Evolutionary conservation across 2,888 invertebrate species (phyloP).

Genomic region (Andrena marginata): DNA sequence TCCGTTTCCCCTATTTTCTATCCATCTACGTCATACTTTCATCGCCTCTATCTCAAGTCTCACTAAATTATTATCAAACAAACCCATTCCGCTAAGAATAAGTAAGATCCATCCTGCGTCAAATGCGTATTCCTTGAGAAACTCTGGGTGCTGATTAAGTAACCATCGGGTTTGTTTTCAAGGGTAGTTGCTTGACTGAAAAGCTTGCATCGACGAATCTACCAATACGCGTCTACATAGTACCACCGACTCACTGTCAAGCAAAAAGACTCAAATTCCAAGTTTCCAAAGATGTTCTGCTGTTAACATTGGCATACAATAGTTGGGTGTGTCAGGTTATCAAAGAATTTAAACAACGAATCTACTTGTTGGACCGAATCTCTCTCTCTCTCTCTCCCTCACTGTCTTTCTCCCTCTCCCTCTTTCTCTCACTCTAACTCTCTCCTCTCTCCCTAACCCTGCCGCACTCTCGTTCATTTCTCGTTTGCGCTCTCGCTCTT

Average conservation of each 20-base stretch:
- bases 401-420: not conserved
- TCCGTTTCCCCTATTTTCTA: not conserved
- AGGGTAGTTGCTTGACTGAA: not conserved
- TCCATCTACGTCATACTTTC: not conserved
- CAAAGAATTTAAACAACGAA: not conserved
- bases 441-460: not conserved
- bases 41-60: not conserved
- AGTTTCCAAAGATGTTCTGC: not conserved
- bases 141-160: not conserved
- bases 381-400: not conserved
- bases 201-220: not conserved
- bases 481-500: slow-evolving; percentile 19
- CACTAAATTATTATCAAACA: not conserved
- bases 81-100: not conserved
- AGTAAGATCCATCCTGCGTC: too few relatives aligned
- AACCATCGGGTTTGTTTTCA: not conserved
- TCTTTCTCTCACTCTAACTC: not conserved
- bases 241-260: not conserved
- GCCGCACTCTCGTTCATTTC: slow-evolving; percentile 10
- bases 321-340: slow-evolving; percentile 34
- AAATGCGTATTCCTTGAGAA: not conserved
- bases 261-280: not conserved
- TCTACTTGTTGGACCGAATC: slow-evolving; percentile 35
- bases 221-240: not conserved
- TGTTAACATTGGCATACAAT: not conserved